Evolutionary conservation across 1,140 invertebrate genomes (phyloP).

Genomic region (Drosophila sturtevanti): DNA sequence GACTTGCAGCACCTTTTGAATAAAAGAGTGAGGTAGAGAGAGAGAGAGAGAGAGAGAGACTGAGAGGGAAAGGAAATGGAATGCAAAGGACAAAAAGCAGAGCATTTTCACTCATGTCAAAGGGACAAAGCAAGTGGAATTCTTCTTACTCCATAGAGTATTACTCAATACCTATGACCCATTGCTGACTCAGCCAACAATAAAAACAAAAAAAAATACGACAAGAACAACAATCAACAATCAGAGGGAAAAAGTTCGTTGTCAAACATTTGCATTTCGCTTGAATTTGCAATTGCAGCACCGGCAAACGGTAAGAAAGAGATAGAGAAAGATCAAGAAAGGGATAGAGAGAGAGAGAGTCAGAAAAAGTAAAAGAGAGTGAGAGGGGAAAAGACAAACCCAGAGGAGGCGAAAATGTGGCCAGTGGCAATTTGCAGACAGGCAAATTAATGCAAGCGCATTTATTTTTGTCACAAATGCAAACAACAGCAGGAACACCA

Average conservation of each 20-base stretch:
- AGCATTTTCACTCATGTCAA: constrained; percentile 39
- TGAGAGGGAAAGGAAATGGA: neutral
- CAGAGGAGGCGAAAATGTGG: constrained; percentile 35
- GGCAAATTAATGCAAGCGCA: constrained; percentile 76
- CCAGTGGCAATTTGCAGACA: constrained; percentile 76
- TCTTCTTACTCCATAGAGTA: constrained; percentile 12
- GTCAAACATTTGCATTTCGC: constrained; percentile 80
- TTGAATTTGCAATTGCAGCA: constrained; percentile 77
- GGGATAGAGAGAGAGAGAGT: constrained; percentile 2
- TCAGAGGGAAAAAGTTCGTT: constrained; percentile 64
- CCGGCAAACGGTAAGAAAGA: constrained; percentile 8
- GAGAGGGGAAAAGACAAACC: too few species aligned
- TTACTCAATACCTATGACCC: constrained; percentile 53
- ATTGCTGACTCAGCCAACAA: constrained; percentile 51
- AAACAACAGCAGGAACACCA: constrained; percentile 63
- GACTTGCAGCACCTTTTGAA: constrained; percentile 63
- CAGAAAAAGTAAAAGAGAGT: neutral
- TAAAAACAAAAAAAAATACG: constrained; percentile 22
- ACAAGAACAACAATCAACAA: constrained; percentile 25
- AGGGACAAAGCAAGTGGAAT: constrained; percentile 68
- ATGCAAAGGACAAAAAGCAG: neutral
- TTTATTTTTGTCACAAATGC: constrained; percentile 80
- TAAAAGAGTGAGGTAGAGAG: neutral
- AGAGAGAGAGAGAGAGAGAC: neutral
- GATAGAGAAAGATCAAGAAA: constrained; percentile 1